These are phyloP conservation scores for Heptranchias perlo DNA, from an alignment of 2,113 vertebrate genomes.

Conservation along the genomic window DNA sequence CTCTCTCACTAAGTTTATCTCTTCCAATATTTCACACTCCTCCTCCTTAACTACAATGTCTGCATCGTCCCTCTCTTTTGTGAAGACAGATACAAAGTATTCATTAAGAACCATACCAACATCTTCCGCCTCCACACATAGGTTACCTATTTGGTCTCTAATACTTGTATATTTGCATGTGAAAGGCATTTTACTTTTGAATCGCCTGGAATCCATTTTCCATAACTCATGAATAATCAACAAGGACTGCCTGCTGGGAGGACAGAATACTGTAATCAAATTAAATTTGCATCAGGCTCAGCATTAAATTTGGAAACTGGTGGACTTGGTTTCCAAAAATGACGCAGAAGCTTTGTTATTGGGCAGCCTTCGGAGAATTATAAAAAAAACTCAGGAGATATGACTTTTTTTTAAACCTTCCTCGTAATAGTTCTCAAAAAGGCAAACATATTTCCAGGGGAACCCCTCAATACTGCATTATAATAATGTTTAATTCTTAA, in stretches of 20 bases:
- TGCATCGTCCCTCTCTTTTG: too few species aligned
- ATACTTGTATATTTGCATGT: background rate
- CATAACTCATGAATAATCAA: background rate
- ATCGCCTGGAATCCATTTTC: background rate
- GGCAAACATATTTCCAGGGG: background rate
- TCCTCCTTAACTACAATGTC: too few species aligned
- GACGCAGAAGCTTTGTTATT: background rate
- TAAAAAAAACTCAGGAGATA: background rate
- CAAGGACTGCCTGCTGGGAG: background rate
- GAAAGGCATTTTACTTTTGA: background rate
- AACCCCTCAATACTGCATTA: background rate
- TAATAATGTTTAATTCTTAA: background rate
- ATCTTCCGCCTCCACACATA: too few species aligned
- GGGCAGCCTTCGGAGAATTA: background rate
- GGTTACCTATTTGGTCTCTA: too few species aligned
- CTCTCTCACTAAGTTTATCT: too few species aligned
- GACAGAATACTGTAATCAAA: background rate
- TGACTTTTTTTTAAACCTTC: background rate
- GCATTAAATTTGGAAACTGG: background rate
- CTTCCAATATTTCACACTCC: too few species aligned
- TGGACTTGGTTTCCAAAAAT: background rate
- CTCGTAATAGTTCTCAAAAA: background rate
- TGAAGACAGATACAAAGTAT: too few species aligned
- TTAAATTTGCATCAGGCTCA: background rate
- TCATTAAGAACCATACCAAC: too few species aligned